Base-by-base conservation (phyloP, 2,888 invertebrate genomes). In the Anticlea derivata region DNA sequence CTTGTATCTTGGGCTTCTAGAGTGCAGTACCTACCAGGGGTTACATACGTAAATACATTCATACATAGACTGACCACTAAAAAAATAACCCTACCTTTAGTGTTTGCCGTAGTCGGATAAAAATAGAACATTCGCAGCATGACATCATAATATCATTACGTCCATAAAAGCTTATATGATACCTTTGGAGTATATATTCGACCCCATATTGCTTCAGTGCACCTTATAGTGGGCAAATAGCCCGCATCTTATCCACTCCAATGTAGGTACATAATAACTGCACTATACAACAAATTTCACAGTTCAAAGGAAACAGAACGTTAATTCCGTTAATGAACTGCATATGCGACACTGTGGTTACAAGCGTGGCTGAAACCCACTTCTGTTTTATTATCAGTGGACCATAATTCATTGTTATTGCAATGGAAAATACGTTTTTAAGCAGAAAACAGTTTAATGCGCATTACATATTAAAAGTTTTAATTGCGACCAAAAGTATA, bases 251-350 rank as follows among this genome's bases (percentile, higher is more conserved):
- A 46, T 22, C 35, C 30, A 37, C 45, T 54, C 37, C 27, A n/a
- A n/a, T n/a, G n/a, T n/a, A 22, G 12, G 43, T 30, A 46, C 29
- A 53, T 22, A 46, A 22, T 11, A 43, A 27, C 24, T 34, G 35
- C 31, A 48, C 45, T 45, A 47, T 38, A 47, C 40, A 44, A 49
- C 43, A 45, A 34, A 44, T 45, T 45, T 10, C 33, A 51, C 27
- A 29, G 34, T 7, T 13, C 35, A 66, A 59, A 63, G 61, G 58
- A 56, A 58, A 58, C 50, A 60, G 56, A 45, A 47, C 62, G 64
- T 68, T 69, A 63, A 71, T 75, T 69, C 44, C 46, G 63, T 60
- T 68, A 70, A 72, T 70, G 62, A 66, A 66, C 63, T 72, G 64
- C 66, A 61, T 27, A 53, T 22, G 41, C 48, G 50, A 59, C 60